Evolutionary conservation across 2,888 invertebrate species (phyloP).

Genomic region (Mactromeris polynyma): DNA sequence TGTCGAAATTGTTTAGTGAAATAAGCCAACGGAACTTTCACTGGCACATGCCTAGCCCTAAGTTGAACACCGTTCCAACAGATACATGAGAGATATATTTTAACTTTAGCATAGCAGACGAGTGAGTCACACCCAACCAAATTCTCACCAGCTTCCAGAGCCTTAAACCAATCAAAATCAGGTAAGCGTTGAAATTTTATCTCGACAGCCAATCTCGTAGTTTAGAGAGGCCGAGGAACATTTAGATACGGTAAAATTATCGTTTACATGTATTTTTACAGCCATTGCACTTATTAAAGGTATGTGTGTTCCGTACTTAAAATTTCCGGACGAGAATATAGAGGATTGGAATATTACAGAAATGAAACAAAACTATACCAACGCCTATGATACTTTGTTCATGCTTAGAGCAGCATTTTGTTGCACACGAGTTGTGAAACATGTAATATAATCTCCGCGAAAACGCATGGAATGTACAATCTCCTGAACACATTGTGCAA

Average conservation of each 20-base stretch:
- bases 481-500: conserved; percentile 27
- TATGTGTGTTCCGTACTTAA: not conserved
- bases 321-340: not conserved
- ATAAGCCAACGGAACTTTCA: conserved; percentile 7
- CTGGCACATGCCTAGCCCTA: conserved; percentile 7
- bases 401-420: not conserved
- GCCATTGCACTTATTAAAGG: not conserved
- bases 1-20: conserved; percentile 23
- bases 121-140: conserved; percentile 50
- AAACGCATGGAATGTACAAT: conserved; percentile 26
- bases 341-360: not conserved
- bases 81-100: not conserved
- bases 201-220: conserved; percentile 23
- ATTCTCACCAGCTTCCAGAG: conserved; percentile 24
- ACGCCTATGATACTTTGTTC: conserved; percentile 2
- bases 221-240: not conserved
- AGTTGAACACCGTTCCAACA: not conserved
- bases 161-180: conserved; percentile 48
- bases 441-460: conserved; percentile 8
- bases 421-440: not conserved
- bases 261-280: not conserved
- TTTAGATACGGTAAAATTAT: not conserved
- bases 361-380: not conserved
- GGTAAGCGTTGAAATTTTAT: conserved; percentile 45
- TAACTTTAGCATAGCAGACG: conserved; percentile 47